Evolutionary conservation across 2,113 vertebrate genomes (phyloP).

Genomic region (Acanthisitta chloris): DNA sequence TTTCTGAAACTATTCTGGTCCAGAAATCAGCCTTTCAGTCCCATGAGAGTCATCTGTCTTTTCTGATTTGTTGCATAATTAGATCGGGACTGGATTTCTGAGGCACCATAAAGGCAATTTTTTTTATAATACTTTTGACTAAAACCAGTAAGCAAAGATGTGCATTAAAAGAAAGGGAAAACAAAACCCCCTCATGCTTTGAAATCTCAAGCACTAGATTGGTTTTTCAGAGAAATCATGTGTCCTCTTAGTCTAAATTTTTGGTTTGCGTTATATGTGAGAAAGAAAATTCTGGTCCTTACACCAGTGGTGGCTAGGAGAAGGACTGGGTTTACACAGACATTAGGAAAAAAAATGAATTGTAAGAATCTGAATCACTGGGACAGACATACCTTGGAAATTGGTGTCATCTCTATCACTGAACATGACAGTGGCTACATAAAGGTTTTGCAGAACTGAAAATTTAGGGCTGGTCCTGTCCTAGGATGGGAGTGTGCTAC

Average conservation of each 20-base stretch:
- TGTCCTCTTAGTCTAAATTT: background rate
- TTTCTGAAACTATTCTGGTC: background rate
- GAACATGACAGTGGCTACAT: background rate
- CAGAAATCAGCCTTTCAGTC: background rate
- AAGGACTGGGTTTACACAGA: background rate
- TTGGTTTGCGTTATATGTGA: background rate
- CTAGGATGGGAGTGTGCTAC: background rate
- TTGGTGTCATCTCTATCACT: background rate
- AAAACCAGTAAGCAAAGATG: background rate
- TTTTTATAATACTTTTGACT: background rate
- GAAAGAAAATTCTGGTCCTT: background rate
- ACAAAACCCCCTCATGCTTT: background rate
- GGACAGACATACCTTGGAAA: background rate
- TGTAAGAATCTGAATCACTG: background rate
- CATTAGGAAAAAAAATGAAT: background rate
- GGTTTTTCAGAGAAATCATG: background rate
- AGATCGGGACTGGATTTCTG: background rate
- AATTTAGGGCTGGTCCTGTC: background rate
- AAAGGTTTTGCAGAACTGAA: background rate
- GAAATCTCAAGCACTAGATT: background rate
- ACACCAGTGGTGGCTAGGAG: background rate
- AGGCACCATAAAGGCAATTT: background rate
- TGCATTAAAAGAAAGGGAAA: background rate
- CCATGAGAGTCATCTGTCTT: background rate
- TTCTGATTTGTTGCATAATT: background rate